Base-by-base conservation (phyloP, 1,140 invertebrate species). In the Heliconius nattereri region DNA sequence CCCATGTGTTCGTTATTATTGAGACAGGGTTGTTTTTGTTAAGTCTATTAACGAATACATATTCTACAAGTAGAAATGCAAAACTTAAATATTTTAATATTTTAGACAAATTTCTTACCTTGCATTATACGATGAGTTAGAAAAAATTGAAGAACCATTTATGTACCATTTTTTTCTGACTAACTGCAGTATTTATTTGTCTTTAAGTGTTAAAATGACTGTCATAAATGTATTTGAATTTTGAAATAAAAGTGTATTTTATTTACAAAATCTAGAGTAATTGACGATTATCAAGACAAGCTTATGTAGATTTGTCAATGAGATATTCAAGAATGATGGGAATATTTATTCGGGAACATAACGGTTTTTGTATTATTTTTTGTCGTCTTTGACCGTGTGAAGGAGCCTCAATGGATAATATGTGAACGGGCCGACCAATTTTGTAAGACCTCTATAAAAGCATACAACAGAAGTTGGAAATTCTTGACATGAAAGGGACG, bases 361-460 rank as follows among this genome's bases (percentile, higher is more conserved):
- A 93, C 92, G 92, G 92, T 92, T 92, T 93, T 94, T 93, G 89
- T 93, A 90, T 91, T 92, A 90, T 92, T 94, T 94, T 94, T 94
- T 94, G 91, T 91, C 88, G 86, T 85, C 84, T 91, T 86, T 90
- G 91, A 90, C 90, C 91, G 92, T 93, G 92, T 91, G 91, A 94
- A 94, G 88, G 92, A 88, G 88, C 86, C 87, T 93, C 89, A 93
- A 94, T 94, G 91, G 90, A 89, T 90, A 89, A 86, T 89, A 90
- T 93, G 89, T 90, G 87, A 87, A 86, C 84, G 81, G 78, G 66
- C 49, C 86, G 86, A 79, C 91, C 87, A 85, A 35, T 86, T 73
- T 81, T 66, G 80, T 80, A 79, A 85, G 91, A 90, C 7, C 88
- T 84, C 85, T 75, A 81, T 81, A 75, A 29, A 71, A 76, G 35